A percentile compares a stretch with the other conserved stretches of the same genome.
Evolutionary conservation across 2,888 invertebrate species (phyloP).

Genomic region (Sarcophaga subvicina): DNA sequence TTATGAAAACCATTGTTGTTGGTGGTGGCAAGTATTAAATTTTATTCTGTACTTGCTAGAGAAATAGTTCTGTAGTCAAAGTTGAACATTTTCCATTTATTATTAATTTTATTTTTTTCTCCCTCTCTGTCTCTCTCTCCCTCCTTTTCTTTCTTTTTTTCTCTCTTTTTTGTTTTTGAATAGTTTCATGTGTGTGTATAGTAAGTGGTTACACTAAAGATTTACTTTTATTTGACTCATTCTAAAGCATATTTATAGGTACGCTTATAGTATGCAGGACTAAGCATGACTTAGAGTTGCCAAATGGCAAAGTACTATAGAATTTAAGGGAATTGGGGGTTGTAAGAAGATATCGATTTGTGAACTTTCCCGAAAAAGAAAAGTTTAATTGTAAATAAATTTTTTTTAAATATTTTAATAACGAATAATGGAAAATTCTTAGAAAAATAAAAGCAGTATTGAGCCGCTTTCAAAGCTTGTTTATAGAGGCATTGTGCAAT

Average conservation of each 20-base stretch:
- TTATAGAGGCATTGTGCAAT: too few relatives aligned
- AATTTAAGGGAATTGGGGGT: too few relatives aligned
- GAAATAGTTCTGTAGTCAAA: slow-evolving; percentile 18
- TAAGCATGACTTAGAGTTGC: too few relatives aligned
- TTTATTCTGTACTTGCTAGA: neutral
- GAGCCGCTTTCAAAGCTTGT: too few relatives aligned
- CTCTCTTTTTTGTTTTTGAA: neutral
- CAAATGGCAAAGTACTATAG: too few relatives aligned
- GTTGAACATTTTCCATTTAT: slow-evolving; percentile 42
- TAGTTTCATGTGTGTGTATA: neutral
- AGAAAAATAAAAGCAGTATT: too few relatives aligned
- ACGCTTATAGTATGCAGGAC: neutral
- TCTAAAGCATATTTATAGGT: slow-evolving; percentile 5
- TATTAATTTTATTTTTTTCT: slow-evolving; percentile 30
- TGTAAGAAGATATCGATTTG: too few relatives aligned
- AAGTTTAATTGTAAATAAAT: too few relatives aligned
- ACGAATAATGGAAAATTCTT: too few relatives aligned
- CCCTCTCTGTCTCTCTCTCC: slow-evolving; percentile 1
- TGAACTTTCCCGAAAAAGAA: too few relatives aligned
- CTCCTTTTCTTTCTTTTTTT: neutral
- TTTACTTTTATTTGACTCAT: slow-evolving; percentile 35
- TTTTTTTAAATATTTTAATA: too few relatives aligned
- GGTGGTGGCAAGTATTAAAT: neutral
- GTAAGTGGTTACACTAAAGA: slow-evolving; percentile 5
- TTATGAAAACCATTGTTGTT: neutral